Base-by-base conservation (phyloP, 2,113 vertebrate genomes). In the Ondatra zibethicus region DNA sequence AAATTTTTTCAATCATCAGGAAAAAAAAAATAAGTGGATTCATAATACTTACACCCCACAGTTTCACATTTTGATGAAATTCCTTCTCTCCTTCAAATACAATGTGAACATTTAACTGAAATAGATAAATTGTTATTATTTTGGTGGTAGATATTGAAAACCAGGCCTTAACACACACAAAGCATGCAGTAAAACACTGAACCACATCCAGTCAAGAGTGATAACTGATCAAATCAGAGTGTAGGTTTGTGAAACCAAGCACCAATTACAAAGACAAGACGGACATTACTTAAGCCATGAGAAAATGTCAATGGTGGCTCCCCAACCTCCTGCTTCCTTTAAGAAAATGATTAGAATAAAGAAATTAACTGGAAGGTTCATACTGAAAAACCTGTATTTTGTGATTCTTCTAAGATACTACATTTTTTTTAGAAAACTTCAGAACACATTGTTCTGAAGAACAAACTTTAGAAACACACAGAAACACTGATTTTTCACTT, bases 71-170 rank as follows among this genome's bases (percentile, higher is more conserved):
- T 98, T 99, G 99, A 97, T 99, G 98, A 98, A 99, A 99, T 97
- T 99, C 99, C 95, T 99, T 99, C 92, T 99, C 99, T 86, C 99
- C 99, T 97, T 99, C 99, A 98, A 99, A 99, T 96, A 99, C 98
- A 95, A 99, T 98, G 91, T 99, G 99, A 47, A 99, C 99, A 98
- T 99, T 99, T 96, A 99, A 97, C 99, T 99, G 97, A 87, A 97
- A 98, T 92, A 95, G 63, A 63, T 12, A 97, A 70, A 66, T 61
- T 96, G 90, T 61, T n/a, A 14, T 0, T 92, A 31, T 89, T 65
- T 55, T n/a, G 14, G 58, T 76, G 45, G 4, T 89, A 61, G 13
- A n/a, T 33, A 93, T 21, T n/a, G 16, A 80, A 94, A 58, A 68
- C 7, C 73, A 17, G 3, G 9, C 21, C 29, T 52, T 63, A 85